Conservation (phyloP, 2,113 vertebrate species). For the Myiopsitta monachus region DNA sequence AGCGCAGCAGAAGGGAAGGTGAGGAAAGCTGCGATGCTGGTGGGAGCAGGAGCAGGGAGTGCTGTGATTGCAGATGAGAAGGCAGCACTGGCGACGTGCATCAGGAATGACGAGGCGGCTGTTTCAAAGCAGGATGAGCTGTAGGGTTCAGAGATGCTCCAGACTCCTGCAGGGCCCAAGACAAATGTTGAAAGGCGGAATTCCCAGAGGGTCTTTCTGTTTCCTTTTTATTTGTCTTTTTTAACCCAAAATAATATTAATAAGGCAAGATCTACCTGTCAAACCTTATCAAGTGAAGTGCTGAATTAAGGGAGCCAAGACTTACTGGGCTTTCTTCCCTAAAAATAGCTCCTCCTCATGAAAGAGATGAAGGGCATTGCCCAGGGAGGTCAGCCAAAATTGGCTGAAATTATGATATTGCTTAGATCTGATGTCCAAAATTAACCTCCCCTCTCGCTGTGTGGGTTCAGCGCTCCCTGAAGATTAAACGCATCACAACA, state of each 20-base stretch:
- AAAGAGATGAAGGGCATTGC: conserved; percentile 45
- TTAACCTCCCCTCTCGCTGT: background rate
- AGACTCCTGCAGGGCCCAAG: conserved; percentile 55
- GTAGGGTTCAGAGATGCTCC: conserved; percentile 51
- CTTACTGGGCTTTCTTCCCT: conserved; percentile 29
- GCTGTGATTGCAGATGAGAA: conserved; percentile 30
- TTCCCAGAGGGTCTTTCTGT: conserved; percentile 32
- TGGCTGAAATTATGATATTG: conserved; percentile 23
- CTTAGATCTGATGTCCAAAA: conserved; percentile 44
- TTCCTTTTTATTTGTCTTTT: background rate
- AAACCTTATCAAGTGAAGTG: background rate
- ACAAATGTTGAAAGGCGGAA: conserved; percentile 55
- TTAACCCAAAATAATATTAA: background rate
- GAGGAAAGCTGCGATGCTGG: background rate
- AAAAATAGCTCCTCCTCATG: conserved; percentile 43
- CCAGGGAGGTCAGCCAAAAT: conserved; percentile 43
- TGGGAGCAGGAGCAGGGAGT: background rate
- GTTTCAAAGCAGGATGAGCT: conserved; percentile 43
- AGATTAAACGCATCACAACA: conserved; percentile 30
- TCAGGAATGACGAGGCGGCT: background rate
- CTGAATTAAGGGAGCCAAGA: conserved; percentile 25
- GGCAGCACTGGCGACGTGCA: background rate
- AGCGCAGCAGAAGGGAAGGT: background rate
- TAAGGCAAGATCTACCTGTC: conserved; percentile 3
- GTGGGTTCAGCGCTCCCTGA: conserved; percentile 5